Percentiles rank a stretch among this genome's conserved stretches.
phyloP scores from a whole-genome alignment of 2,888 invertebrate genomes.

The Incurvaria masculella region DNA sequence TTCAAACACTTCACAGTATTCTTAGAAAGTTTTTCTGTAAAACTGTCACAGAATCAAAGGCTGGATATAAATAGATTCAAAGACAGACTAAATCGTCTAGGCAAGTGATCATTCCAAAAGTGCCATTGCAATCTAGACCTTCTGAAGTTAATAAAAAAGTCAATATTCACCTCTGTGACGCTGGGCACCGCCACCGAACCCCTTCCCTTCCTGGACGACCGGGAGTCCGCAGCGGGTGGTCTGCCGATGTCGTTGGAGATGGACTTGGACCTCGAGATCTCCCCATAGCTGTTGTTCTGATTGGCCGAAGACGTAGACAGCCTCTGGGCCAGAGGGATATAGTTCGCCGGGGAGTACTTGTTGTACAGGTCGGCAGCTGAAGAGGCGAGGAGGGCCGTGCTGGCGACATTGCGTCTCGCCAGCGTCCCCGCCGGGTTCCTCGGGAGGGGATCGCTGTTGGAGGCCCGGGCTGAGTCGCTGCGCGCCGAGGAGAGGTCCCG shows the following conservation, averaged over 20 bases:
- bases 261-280: conserved; percentile 52
- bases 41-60: too few relatives aligned
- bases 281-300: conserved; percentile 30
- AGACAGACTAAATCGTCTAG: too few relatives aligned
- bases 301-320: conserved; percentile 29
- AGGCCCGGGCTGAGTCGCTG: conserved; percentile 50
- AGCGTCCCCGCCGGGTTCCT: conserved; percentile 20
- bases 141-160: not conserved
- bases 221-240: conserved; percentile 36
- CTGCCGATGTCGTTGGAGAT: conserved; percentile 58
- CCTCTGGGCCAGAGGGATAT: conserved; percentile 59
- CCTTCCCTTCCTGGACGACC: conserved; percentile 31
- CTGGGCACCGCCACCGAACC: conserved; percentile 33
- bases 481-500: conserved; percentile 53
- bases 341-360: conserved; percentile 73
- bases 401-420: conserved; percentile 36
- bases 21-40: too few relatives aligned
- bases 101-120: too few relatives aligned
- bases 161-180: conserved; percentile 36
- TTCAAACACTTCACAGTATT: too few relatives aligned
- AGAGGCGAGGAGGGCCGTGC: conserved; percentile 53
- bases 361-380: conserved; percentile 66
- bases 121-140: not conserved
- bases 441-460: conserved; percentile 35
- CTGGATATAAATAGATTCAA: too few relatives aligned